Evolutionary conservation across 2,888 invertebrate genomes (phyloP), one percentile per base, ranked within the genome.

Genomic region (Prosapia bicincta): DNA sequence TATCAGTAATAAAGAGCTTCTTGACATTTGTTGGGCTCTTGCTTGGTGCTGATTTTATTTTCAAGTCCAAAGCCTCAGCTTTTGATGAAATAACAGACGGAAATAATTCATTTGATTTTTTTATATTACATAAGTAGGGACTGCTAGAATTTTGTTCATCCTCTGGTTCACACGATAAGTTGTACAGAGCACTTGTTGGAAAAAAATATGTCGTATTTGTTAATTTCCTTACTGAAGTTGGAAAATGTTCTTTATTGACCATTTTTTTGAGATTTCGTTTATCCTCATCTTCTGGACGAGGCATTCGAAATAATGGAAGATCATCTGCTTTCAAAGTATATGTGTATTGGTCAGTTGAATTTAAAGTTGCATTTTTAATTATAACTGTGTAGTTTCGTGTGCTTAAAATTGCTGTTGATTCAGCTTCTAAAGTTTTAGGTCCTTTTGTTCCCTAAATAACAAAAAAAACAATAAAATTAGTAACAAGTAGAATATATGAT

Each of bases 141-240:
- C 43, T 68, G n/a, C 54, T 75, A 20, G 23, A 15, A 67, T 72
- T 73, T 7, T 30, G 43, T 15, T 70, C 66, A 13, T 32, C 71
- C 20, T 72, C 73, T 10, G 73, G 54, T 28, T 72, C 70, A 72
- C 82, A 82, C 0, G 77, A 71, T 10, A 82, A 76, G 67, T 80
- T 79, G 77, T 83, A 90, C 20, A 91, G 82, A 26, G 86, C 86
- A 6, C 87, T 86, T 0, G 90, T 86, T 1, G 92, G 92, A 81
- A 92, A 92, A 83, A 89, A 92, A 78, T 89, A 85, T 74, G 85
- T 83, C 54, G 84, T 85, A 32, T 86, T 86, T 0, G 89, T 88
- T 6, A 91, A 82, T 82, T 86, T 88, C 15, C 90, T 86, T 66
- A 91, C 85, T 0, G 80, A 78, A 13, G 78, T 76, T 13, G 75